These are phyloP conservation scores for Gallinago jamesoni DNA, from an alignment of 2,113 vertebrate genomes.

Conservation along the genomic window DNA sequence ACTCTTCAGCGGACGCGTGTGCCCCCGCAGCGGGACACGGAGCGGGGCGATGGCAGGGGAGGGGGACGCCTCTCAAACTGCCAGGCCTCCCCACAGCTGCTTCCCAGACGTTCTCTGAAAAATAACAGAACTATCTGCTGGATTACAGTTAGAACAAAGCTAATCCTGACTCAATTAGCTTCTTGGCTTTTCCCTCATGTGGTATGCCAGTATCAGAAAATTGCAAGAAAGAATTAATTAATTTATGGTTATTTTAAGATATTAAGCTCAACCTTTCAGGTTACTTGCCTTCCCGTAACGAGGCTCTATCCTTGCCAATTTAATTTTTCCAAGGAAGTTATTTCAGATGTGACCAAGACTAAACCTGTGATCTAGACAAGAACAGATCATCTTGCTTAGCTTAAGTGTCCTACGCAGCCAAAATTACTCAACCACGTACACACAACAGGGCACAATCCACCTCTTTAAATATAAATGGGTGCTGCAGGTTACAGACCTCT, in stretches of 20 bases:
- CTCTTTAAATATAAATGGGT: neutral
- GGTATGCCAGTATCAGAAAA: neutral
- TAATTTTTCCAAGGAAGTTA: neutral
- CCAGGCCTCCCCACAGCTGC: neutral
- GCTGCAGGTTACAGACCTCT: neutral
- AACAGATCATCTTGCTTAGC: neutral
- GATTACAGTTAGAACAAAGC: constrained; percentile 19
- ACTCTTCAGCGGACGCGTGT: neutral
- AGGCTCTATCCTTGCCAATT: neutral
- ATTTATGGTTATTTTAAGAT: neutral
- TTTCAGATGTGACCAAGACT: neutral
- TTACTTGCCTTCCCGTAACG: neutral
- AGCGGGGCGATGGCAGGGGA: neutral
- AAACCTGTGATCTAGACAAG: neutral
- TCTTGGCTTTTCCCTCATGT: neutral
- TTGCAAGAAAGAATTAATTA: neutral
- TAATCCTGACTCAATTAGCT: constrained; percentile 3
- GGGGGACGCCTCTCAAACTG: neutral
- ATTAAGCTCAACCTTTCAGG: neutral
- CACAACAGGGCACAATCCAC: neutral
- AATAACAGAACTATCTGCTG: neutral
- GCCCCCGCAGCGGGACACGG: neutral
- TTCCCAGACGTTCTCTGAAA: neutral
- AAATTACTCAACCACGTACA: neutral
- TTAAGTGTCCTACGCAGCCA: neutral